Base-by-base conservation (phyloP, 2,113 vertebrate genomes). In the Planiliza haematocheilus region DNA sequence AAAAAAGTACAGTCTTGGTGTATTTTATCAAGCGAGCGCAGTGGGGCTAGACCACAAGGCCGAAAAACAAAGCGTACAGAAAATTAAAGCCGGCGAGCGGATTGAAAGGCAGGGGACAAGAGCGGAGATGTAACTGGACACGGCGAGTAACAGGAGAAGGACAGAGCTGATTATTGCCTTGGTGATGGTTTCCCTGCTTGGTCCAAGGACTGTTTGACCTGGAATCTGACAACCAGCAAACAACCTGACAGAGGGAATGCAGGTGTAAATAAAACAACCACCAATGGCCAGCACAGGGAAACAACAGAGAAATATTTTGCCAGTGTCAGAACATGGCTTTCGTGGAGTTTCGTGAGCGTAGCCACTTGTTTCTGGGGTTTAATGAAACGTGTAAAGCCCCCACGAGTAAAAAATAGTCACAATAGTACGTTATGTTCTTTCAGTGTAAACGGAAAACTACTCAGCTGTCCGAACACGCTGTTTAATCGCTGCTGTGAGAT, bases 111-210 rank as follows among this genome's bases (percentile, higher is more conserved):
- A 83, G 53, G 55, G n/a, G 46, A 13, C 69, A 69, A 63, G 39
- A 61, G 78, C 6, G 70, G 62, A 75, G 81, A 61, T 76, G 87
- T 83, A 91, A 92, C 74, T 60, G 76, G 86, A 93, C 68, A 69
- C 84, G 59, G 52, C n/a, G 75, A 7, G 92, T 89, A 91, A 91
- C 86, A 39, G 77, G 86, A 91, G 88, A 87, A 82, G 84, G 70
- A 83, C 81, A 64, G 61, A 43, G 83, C 82, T 82, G 84, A 88
- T 89, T 88, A 84, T 89, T 87, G 71, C 84, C 83, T 61, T 88
- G 86, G 88, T 87, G 89, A 91, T 81, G 57, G 60, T 62, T 51
- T 68, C 68, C 36, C 76, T 71, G 68, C 53, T 61, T 52, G 67
- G 52, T 66, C 74, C 73, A 74, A 67, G 88, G 71, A 45, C 81